Evolutionary conservation across 2,888 invertebrate species (phyloP), one percentile per base, ranked within the genome.

Genomic region (Ganaspis brasiliensis): DNA sequence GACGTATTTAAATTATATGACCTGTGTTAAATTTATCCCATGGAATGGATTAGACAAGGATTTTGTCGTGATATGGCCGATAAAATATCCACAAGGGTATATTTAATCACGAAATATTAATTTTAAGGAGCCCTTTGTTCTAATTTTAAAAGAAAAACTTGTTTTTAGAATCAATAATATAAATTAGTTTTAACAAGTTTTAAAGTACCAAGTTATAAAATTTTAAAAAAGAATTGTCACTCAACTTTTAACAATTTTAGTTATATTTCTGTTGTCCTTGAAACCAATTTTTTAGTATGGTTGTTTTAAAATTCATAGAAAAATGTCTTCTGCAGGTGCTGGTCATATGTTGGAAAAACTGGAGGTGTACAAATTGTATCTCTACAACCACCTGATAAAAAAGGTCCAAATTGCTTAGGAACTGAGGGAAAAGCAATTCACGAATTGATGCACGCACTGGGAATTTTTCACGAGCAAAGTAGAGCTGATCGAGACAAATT

Each of bases 401-500:
- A 87, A 2, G 94, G 95, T 16, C 93, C 93, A 0, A 95, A 95
- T 80, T 95, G 95, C 87, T 92, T 95, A 61, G 94, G 94, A 57
- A 93, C 91, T 37, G 94, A 95, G 87, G 96, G 96, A 0, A 93
- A 95, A 79, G 94, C 96, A n/a, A 94, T 96, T 82, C 97, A 97
- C 89, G 96, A 97, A 90, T 90, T 96, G 45, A 94, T 96, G 94
- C 97, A 96, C 86, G 95, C 95, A 0, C 92, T 96, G n/a, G 96
- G 97, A 9, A 94, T 96, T 77, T 96, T 96, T 90, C 96, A 97
- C 87, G 96, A 97, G 87, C 96, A 97, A 85, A 95, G 95, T 0
- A 92, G 96, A 77, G 94, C 95, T 59, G 96, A 96, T 90, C 92
- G 96, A 75, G 95, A 96, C 86, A 92, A 93, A 76, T 95, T 93